phyloP scores from a whole-genome alignment of 2,797 vertebrate genomes.

The Arnoldichthys spilopterus region DNA sequence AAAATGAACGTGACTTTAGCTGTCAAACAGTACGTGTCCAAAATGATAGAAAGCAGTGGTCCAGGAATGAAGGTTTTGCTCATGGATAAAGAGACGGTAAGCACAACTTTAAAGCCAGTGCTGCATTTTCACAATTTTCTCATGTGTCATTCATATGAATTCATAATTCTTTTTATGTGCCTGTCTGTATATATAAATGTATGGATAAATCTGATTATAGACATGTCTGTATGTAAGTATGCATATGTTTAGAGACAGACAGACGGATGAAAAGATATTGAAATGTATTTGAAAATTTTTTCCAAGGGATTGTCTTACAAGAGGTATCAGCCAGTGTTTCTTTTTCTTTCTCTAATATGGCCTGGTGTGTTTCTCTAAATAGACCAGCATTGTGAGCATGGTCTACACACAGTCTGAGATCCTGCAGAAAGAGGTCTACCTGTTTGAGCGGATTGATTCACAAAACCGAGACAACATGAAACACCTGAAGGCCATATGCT shows the following conservation, averaged over 20 bases:
- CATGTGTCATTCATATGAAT: background rate
- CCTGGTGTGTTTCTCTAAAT: background rate
- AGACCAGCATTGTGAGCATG: constrained; percentile 93
- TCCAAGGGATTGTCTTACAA: too few relatives aligned
- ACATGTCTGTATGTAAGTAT: too few relatives aligned
- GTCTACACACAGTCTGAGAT: constrained; percentile 97
- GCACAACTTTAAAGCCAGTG: constrained; percentile 38
- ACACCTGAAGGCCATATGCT: constrained; percentile 94
- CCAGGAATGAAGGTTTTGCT: constrained; percentile 96
- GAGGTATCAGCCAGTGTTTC: background rate
- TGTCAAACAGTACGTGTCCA: constrained; percentile 93
- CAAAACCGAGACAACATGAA: constrained; percentile 91
- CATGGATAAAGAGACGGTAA: constrained; percentile 96
- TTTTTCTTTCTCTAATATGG: background rate
- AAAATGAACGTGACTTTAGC: constrained; percentile 94
- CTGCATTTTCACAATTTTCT: background rate
- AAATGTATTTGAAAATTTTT: background rate
- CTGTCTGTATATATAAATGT: background rate
- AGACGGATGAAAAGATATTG: background rate
- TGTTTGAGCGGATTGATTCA: constrained; percentile 94
- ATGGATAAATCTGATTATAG: too few relatives aligned
- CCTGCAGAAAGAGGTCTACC: constrained; percentile 95
- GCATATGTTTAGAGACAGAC: background rate
- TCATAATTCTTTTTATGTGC: background rate
- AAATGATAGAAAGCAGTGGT: constrained; percentile 96